These are phyloP conservation scores for Epicauta chinensis DNA, from an alignment of 1,140 invertebrate genomes.

Conservation along the genomic window DNA sequence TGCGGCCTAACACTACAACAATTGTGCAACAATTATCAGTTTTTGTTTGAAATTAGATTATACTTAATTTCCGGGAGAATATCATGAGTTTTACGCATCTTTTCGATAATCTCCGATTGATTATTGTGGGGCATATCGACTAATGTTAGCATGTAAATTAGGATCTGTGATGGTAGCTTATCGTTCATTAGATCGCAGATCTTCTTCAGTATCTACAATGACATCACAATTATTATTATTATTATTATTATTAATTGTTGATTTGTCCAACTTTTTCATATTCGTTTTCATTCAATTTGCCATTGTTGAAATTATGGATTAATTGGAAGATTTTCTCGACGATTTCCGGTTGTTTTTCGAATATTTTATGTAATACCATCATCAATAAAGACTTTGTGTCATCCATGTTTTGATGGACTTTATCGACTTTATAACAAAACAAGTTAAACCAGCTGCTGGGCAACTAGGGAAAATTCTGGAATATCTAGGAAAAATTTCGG, in stretches of 20 bases:
- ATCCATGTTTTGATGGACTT: slow-evolving; percentile 21
- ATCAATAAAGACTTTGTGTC: slow-evolving; percentile 27
- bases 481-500: no score
- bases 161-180: slow-evolving; percentile 27
- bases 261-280: slow-evolving; percentile 20
- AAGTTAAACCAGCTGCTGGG: no score
- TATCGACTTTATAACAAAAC: no score
- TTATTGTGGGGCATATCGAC: slow-evolving; percentile 29
- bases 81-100: slow-evolving; percentile 22
- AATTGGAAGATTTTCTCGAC: slow-evolving; percentile 24
- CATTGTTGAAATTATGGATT: slow-evolving; percentile 24
- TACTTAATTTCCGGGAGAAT: slow-evolving; percentile 17
- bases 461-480: no score
- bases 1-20: slow-evolving; percentile 21
- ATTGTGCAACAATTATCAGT: not conserved
- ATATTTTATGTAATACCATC: slow-evolving; percentile 29
- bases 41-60: not conserved
- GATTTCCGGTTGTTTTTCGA: slow-evolving; percentile 27
- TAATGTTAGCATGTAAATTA: slow-evolving; percentile 31
- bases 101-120: slow-evolving; percentile 21
- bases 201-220: slow-evolving; percentile 22
- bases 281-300: slow-evolving; percentile 18
- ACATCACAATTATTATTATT: slow-evolving; percentile 1
- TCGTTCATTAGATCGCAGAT: slow-evolving; percentile 29
- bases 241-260: not conserved